phyloP scores from a whole-genome alignment of 1,140 invertebrate species.

The Euborellia annulipes region DNA sequence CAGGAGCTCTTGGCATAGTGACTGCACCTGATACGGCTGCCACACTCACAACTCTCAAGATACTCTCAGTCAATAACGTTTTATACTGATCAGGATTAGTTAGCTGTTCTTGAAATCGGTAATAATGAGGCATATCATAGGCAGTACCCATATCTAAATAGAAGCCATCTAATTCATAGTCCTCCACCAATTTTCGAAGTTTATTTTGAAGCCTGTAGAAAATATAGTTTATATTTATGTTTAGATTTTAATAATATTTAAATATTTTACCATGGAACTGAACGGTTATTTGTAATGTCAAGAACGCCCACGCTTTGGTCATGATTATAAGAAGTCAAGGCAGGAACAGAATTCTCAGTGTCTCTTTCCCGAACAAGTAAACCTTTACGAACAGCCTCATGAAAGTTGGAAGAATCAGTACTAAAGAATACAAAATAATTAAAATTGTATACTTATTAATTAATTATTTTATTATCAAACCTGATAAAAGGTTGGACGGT shows the following conservation, averaged over 20 bases:
- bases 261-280: conserved; percentile 46
- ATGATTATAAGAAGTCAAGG: conserved; percentile 57
- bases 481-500: conserved; percentile 71
- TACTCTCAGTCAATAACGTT: conserved; percentile 39
- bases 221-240: no score
- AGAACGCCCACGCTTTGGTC: conserved; percentile 60
- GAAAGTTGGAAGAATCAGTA: conserved; percentile 64
- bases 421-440: conserved; percentile 23
- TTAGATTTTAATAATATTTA: no score
- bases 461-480: no score
- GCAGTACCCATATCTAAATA: conserved; percentile 81
- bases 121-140: conserved; percentile 72
- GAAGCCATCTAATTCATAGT: conserved; percentile 73
- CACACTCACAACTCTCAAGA: conserved; percentile 37
- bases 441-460: no score
- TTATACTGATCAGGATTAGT: conserved; percentile 70
- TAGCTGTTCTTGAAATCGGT: conserved; percentile 46
- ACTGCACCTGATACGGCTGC: conserved; percentile 73
- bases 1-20: conserved; percentile 59
- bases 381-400: conserved; percentile 51
- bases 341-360: conserved; percentile 54
- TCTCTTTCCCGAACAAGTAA: conserved; percentile 53
- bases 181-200: conserved; percentile 47
- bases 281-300: conserved; percentile 67
- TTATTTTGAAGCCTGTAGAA: conserved; percentile 40